These are phyloP conservation scores for Colletes latitarsis DNA, from an alignment of 1,140 invertebrate species.

Conservation along the genomic window DNA sequence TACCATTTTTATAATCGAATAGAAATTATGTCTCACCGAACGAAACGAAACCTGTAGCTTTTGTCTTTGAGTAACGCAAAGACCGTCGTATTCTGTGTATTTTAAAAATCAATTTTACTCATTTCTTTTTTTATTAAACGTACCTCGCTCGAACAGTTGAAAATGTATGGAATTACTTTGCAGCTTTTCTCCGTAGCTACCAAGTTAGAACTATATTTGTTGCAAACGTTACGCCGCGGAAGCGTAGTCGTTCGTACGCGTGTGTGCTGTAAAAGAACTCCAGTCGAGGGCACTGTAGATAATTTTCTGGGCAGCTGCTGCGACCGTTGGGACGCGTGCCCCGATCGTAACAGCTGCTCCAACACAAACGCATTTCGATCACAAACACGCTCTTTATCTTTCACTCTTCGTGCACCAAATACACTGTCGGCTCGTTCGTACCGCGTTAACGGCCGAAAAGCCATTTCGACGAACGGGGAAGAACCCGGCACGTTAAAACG, in stretches of 20 bases:
- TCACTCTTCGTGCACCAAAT: slow-evolving; percentile 41
- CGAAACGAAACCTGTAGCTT: too few relatives aligned
- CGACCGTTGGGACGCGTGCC: slow-evolving; percentile 79
- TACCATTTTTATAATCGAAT: too few relatives aligned
- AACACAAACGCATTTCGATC: slow-evolving; percentile 61
- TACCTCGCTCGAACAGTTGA: too few relatives aligned
- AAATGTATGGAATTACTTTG: too few relatives aligned
- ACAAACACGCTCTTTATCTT: slow-evolving; percentile 59
- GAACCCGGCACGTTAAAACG: slow-evolving; percentile 15
- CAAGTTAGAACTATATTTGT: neutral
- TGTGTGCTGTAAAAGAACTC: slow-evolving; percentile 57
- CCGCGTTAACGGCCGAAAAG: slow-evolving; percentile 63
- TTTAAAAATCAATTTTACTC: too few relatives aligned
- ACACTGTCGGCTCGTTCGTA: slow-evolving; percentile 28
- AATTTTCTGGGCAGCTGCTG: slow-evolving; percentile 77
- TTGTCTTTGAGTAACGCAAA: too few relatives aligned
- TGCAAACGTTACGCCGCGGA: neutral
- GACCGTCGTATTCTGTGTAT: too few relatives aligned
- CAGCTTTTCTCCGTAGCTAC: too few relatives aligned
- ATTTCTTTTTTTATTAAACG: too few relatives aligned
- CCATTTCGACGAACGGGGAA: slow-evolving; percentile 43
- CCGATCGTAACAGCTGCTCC: slow-evolving; percentile 73
- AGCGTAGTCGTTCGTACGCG: neutral
- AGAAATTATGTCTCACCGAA: too few relatives aligned
- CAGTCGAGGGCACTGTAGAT: slow-evolving; percentile 60